Evolutionary conservation across 2,888 invertebrate genomes (phyloP).

Genomic region (Lasiommata megera): DNA sequence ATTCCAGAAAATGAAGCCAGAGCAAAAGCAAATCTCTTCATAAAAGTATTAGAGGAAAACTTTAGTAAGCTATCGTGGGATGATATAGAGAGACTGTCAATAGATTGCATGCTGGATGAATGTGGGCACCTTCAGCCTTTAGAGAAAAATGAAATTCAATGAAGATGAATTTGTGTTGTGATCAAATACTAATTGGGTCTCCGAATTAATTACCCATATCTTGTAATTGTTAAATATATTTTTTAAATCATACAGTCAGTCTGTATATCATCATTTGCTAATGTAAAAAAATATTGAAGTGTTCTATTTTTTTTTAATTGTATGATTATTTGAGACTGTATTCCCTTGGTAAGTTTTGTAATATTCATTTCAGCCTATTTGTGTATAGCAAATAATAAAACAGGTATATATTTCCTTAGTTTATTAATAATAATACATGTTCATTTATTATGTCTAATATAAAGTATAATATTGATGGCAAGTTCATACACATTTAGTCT

Average conservation of each 20-base stretch:
- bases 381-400: conserved; percentile 11
- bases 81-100: conserved; percentile 74
- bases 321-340: too few species aligned
- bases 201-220: conserved; percentile 18
- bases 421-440: conserved; percentile 24
- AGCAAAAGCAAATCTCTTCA: conserved; percentile 79
- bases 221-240: too few species aligned
- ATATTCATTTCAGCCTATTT: not conserved
- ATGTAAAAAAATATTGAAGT: too few species aligned
- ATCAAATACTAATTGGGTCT: conserved; percentile 21
- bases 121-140: conserved; percentile 29
- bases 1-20: conserved; percentile 84
- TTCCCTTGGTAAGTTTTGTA: too few species aligned
- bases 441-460: conserved; percentile 17
- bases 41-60: conserved; percentile 77
- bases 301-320: too few species aligned
- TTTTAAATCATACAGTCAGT: too few species aligned
- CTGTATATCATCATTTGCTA: too few species aligned
- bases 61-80: conserved; percentile 80
- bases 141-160: conserved; percentile 43
- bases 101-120: conserved; percentile 30
- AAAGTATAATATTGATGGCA: conserved; percentile 40
- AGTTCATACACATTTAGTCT: conserved; percentile 32
- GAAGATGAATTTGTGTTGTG: conserved; percentile 38
- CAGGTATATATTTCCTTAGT: conserved; percentile 14